Evolutionary conservation across 2,888 invertebrate species (phyloP).

Genomic region (Tuta absoluta): DNA sequence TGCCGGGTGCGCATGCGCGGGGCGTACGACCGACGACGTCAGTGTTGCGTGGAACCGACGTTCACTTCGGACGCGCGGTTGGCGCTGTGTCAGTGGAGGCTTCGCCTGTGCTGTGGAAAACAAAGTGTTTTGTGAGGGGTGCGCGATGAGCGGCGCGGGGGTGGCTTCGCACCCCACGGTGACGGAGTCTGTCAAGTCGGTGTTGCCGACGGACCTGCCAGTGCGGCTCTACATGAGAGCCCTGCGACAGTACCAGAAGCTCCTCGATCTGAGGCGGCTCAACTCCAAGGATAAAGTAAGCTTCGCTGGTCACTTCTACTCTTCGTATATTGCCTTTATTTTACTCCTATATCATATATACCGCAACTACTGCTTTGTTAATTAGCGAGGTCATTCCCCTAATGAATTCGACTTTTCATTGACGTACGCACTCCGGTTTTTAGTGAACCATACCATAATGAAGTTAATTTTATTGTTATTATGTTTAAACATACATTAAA

Average conservation of each 20-base stretch:
- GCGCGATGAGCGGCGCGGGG: constrained; percentile 67
- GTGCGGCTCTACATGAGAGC: constrained; percentile 81
- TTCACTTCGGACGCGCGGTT: constrained; percentile 79
- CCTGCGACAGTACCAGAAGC: constrained; percentile 83
- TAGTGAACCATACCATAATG: background rate
- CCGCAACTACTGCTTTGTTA: constrained; percentile 9
- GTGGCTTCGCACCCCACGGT: constrained; percentile 65
- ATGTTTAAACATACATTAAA: background rate
- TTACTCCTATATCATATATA: background rate
- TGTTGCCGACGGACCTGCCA: constrained; percentile 62
- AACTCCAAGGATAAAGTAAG: constrained; percentile 79
- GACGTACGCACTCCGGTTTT: background rate
- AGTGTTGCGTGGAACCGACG: constrained; percentile 74
- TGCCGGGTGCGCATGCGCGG: constrained; percentile 57
- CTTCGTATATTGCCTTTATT: background rate
- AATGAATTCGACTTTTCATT: constrained; percentile 3
- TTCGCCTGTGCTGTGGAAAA: constrained; percentile 54
- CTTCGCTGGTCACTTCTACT: constrained; percentile 32
- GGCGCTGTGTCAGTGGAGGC: constrained; percentile 57
- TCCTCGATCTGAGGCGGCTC: constrained; percentile 80
- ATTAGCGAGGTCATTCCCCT: constrained; percentile 22
- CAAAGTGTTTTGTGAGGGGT: constrained; percentile 52
- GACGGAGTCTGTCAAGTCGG: constrained; percentile 54
- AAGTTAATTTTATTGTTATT: background rate
- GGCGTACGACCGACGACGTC: constrained; percentile 72